Base-by-base conservation (phyloP, 1,140 invertebrate genomes). In the Ceratina calcarata region DNA sequence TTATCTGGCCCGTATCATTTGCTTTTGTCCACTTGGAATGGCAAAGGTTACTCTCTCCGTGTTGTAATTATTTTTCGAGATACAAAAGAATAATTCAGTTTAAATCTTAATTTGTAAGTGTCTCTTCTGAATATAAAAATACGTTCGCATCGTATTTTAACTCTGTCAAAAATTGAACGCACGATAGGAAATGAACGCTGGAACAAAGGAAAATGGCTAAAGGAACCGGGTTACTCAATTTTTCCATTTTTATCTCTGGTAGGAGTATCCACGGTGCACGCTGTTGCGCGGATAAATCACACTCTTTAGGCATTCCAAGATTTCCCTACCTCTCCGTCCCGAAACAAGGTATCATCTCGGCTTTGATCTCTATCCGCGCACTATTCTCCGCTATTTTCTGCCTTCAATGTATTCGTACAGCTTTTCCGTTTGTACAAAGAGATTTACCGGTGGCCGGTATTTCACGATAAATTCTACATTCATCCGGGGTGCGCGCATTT, bases 391-490 rank as follows among this genome's bases (percentile, higher is more conserved):
- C 24, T 49, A 49, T 61, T 61, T 61, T 24, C 57, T 24, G 15
- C 8, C 13, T 24, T 16, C 32, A 22, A 49, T 49, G 55, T 49
- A 61, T 61, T 45, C 53, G 27, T 24, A 69, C 27, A 32, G 37
- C 32, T 72, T 51, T 61, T 18, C 55, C 58, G 70, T 72, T 72
- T 62, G 68, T 62, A 62, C 58, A 72, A 72, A 72, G 58, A 61
- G 57, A 15, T 62, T 62, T 27, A 24, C 20, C 20, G 3, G 22
- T 62, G 22, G 37, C 18, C 37, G 37, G 37, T 27, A 51, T 27
- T 49, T 72, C 70, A 62, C 70, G 58, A 61, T 72, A 72, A 72
- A 72, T 61, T 72, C 49, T 62, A 27, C 58, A 72, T 72, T 72
- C 37, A 61, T 49, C 13, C 57, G 20, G n/a, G 22, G 24, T 49